A percentile compares a stretch with the other conserved stretches of the same genome.
These are phyloP conservation scores for Cheiracanthium punctorium DNA, from an alignment of 2,888 invertebrate genomes.

Conservation along the genomic window DNA sequence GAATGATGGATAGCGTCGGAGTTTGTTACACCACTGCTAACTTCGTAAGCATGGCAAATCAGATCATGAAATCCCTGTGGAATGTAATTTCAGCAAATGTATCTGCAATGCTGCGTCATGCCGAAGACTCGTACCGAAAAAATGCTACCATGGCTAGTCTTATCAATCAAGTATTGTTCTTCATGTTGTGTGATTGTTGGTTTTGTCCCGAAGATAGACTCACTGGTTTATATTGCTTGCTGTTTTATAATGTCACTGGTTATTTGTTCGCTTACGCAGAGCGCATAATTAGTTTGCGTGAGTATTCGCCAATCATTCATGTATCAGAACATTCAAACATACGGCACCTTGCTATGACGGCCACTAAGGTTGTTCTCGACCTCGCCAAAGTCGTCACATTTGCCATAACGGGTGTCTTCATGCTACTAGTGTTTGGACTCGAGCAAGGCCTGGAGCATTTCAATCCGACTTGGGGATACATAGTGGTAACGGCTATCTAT, in stretches of 20 bases:
- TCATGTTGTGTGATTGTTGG: slow-evolving; percentile 84
- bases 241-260: slow-evolving; percentile 88
- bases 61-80: slow-evolving; percentile 51
- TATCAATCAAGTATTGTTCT: slow-evolving; percentile 82
- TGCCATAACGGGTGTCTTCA: slow-evolving; percentile 85
- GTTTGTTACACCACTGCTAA: too few species aligned
- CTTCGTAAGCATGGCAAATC: slow-evolving; percentile 54
- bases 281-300: slow-evolving; percentile 84
- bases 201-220: slow-evolving; percentile 80
- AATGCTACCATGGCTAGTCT: slow-evolving; percentile 65
- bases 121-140: slow-evolving; percentile 59
- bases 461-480: slow-evolving; percentile 83
- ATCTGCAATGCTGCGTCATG: slow-evolving; percentile 57
- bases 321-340: slow-evolving; percentile 84
- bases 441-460: slow-evolving; percentile 86
- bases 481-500: slow-evolving; percentile 82
- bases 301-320: slow-evolving; percentile 86
- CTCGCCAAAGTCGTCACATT: slow-evolving; percentile 89
- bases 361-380: slow-evolving; percentile 87
- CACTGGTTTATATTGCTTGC: slow-evolving; percentile 85
- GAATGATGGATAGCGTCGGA: slow-evolving; percentile 30
- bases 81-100: slow-evolving; percentile 16
- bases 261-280: slow-evolving; percentile 86
- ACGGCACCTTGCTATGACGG: slow-evolving; percentile 87
- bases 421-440: slow-evolving; percentile 84